Percentiles rank a stretch among this genome's conserved stretches.
Conservation (phyloP, 2,797 vertebrate genomes). For the Acrossocheilus fasciatus region DNA sequence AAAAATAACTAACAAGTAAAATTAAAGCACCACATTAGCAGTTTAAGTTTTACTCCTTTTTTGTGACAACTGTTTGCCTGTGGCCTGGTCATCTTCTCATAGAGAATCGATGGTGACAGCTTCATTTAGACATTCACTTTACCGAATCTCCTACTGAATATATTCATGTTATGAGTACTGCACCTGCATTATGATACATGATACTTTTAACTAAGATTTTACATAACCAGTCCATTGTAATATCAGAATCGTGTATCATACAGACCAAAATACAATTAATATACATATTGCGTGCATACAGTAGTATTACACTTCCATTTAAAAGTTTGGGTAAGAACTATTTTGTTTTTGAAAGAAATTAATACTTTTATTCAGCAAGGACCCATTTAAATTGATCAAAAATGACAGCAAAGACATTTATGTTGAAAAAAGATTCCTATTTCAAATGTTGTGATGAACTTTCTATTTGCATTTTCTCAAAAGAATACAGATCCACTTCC, state of each 20-base stretch:
- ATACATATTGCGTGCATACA: background rate
- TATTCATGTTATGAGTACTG: background rate
- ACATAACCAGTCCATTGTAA: background rate
- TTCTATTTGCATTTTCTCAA: background rate
- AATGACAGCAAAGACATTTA: background rate
- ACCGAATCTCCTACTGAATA: background rate
- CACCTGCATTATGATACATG: background rate
- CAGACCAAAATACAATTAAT: background rate
- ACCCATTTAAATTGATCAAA: background rate
- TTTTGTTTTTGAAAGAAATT: background rate
- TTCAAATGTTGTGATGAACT: background rate
- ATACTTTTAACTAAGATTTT: background rate
- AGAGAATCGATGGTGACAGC: background rate
- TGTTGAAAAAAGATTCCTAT: background rate
- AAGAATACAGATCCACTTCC: background rate
- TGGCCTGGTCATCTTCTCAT: slow-evolving; percentile 1
- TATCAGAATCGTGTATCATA: background rate
- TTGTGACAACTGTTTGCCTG: slow-evolving; percentile 12
- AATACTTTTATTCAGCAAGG: slow-evolving; percentile 1
- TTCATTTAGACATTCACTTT: background rate
- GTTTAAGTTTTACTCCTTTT: background rate
- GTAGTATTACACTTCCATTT: too few relatives aligned
- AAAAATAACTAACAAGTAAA: background rate
- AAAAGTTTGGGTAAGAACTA: background rate
- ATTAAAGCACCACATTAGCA: background rate